Evolutionary conservation across 2,888 invertebrate genomes (phyloP).

Genomic region (Formica aserva): DNA sequence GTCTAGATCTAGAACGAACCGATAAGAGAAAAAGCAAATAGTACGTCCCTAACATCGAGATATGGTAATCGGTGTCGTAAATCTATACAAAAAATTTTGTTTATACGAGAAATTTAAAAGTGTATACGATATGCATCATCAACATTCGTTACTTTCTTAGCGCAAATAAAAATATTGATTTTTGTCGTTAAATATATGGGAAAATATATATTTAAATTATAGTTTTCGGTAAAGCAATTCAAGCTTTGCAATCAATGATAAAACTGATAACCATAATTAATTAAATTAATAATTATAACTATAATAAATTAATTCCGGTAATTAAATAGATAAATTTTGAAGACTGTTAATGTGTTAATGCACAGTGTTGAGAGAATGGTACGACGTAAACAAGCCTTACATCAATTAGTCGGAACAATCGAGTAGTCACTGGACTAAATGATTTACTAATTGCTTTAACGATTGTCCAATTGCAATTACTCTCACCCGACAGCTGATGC

Average conservation of each 20-base stretch:
- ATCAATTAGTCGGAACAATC: slow-evolving; percentile 67
- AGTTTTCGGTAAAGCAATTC: neutral
- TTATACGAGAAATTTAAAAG: neutral
- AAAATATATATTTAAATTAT: slow-evolving; percentile 11
- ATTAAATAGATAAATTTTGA: slow-evolving; percentile 15
- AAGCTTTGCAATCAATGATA: neutral
- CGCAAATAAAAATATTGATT: slow-evolving; percentile 1
- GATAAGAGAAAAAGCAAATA: slow-evolving; percentile 3
- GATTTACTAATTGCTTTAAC: slow-evolving; percentile 73
- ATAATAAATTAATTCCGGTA: neutral
- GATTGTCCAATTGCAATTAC: slow-evolving; percentile 71
- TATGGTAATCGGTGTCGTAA: neutral
- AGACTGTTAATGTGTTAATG: neutral
- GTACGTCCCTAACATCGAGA: slow-evolving; percentile 15
- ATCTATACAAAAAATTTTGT: neutral
- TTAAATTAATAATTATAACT: slow-evolving; percentile 18
- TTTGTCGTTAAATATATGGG: neutral
- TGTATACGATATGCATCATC: neutral
- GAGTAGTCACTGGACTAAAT: slow-evolving; percentile 73
- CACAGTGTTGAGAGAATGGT: neutral
- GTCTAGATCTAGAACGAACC: slow-evolving; percentile 35
- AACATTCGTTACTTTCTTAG: neutral
- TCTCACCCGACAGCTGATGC: neutral
- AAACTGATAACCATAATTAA: neutral
- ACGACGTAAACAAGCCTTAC: neutral